Conservation (phyloP, 2,797 vertebrate genomes). For the Bufotes viridis region DNA sequence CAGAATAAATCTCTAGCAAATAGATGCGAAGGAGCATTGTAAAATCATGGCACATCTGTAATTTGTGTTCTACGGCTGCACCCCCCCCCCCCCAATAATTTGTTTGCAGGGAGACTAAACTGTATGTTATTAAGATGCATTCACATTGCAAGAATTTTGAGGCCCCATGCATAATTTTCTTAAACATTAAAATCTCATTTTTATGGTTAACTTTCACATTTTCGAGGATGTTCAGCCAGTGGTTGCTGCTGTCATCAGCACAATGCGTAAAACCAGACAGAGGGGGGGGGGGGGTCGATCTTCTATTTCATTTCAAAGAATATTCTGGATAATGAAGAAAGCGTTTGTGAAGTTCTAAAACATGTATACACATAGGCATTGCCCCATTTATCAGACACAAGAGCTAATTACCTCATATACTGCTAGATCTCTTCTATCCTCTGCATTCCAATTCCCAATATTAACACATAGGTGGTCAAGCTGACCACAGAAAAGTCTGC, state of each 20-base stretch:
- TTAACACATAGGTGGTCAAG: slow-evolving; percentile 94
- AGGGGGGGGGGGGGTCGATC: slow-evolving; percentile 71
- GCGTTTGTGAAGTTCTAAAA: slow-evolving; percentile 87
- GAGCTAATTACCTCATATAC: slow-evolving; percentile 95
- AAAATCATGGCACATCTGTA: slow-evolving; percentile 46
- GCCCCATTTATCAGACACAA: slow-evolving; percentile 97
- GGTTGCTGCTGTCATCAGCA: slow-evolving; percentile 68
- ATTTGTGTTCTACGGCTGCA: slow-evolving; percentile 45
- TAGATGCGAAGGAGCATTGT: slow-evolving; percentile 50
- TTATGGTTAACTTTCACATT: slow-evolving; percentile 71
- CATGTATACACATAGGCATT: slow-evolving; percentile 98
- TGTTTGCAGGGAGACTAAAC: slow-evolving; percentile 52
- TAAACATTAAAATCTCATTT: slow-evolving; percentile 69
- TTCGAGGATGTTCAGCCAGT: slow-evolving; percentile 71
- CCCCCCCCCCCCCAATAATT: slow-evolving; percentile 38
- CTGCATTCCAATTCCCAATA: slow-evolving; percentile 93
- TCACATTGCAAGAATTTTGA: slow-evolving; percentile 67
- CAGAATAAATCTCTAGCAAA: slow-evolving; percentile 55
- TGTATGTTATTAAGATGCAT: slow-evolving; percentile 62
- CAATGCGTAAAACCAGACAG: slow-evolving; percentile 71
- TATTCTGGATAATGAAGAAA: slow-evolving; percentile 89
- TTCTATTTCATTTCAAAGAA: slow-evolving; percentile 84
- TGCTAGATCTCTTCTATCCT: slow-evolving; percentile 89
- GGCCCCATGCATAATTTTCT: slow-evolving; percentile 72
- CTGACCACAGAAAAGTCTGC: slow-evolving; percentile 88